These are phyloP conservation scores for Asteroscopus sphinx DNA, from an alignment of 2,888 invertebrate species.

Conservation along the genomic window DNA sequence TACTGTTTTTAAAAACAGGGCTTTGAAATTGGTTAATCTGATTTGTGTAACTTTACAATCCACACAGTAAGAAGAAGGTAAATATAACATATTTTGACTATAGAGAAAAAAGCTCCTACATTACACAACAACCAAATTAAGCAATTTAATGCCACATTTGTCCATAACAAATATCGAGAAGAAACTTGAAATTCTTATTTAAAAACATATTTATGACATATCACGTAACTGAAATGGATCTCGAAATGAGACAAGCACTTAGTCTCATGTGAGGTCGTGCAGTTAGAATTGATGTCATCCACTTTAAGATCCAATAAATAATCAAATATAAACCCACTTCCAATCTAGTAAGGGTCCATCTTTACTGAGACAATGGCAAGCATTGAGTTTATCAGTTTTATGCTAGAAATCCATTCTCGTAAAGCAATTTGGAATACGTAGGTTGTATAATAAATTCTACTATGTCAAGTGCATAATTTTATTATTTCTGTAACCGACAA, in stretches of 20 bases:
- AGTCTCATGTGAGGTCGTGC: constrained; percentile 44
- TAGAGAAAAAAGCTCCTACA: constrained; percentile 1
- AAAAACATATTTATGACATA: constrained; percentile 37
- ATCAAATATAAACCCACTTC: constrained; percentile 52
- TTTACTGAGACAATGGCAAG: constrained; percentile 30
- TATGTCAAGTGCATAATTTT: too few species aligned
- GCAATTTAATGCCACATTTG: constrained; percentile 9
- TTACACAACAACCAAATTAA: constrained; percentile 14
- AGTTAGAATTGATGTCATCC: constrained; percentile 50
- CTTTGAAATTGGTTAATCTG: constrained; percentile 23
- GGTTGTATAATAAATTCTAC: too few species aligned
- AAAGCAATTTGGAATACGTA: neutral
- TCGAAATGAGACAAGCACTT: constrained; percentile 41
- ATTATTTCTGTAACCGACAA: too few species aligned
- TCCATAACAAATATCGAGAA: constrained; percentile 1
- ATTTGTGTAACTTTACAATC: neutral
- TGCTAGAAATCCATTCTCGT: constrained; percentile 15
- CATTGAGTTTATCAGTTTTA: constrained; percentile 32
- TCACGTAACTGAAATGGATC: constrained; percentile 41
- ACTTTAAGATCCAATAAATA: constrained; percentile 53
- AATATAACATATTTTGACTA: too few species aligned
- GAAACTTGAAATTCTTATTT: constrained; percentile 32
- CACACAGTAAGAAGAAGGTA: too few species aligned
- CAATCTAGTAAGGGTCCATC: constrained; percentile 39
- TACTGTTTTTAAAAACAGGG: constrained; percentile 19